Conservation (phyloP, 2,113 vertebrate genomes). For the Salvelinus fontinalis region DNA sequence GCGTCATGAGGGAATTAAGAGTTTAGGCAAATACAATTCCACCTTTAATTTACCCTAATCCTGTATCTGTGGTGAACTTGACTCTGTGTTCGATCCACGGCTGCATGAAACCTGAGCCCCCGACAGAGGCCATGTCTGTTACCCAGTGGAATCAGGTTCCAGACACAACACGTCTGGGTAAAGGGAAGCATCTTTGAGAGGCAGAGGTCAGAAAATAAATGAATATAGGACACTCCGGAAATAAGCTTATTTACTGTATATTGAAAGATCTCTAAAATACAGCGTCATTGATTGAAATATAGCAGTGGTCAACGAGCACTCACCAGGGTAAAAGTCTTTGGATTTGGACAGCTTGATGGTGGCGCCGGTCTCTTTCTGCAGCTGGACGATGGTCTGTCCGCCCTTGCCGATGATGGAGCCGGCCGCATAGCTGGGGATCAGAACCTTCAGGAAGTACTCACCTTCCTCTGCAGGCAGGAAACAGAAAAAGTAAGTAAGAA, state of each 20-base stretch:
- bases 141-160: constrained; percentile 30
- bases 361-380: constrained; percentile 92
- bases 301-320: constrained; percentile 41
- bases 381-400: constrained; percentile 92
- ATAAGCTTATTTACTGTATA: too few species aligned
- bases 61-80: constrained; percentile 21
- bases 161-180: constrained; percentile 7
- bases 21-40: constrained; percentile 56
- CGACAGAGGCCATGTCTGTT: constrained; percentile 41
- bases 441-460: constrained; percentile 93
- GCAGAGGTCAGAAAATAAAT: too few species aligned
- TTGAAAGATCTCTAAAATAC: not conserved
- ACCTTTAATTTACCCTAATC: constrained; percentile 47
- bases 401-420: constrained; percentile 95
- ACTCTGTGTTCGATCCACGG: not conserved
- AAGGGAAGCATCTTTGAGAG: not conserved
- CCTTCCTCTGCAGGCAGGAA: constrained; percentile 85
- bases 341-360: constrained; percentile 97
- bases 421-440: constrained; percentile 93
- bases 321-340: constrained; percentile 96
- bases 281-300: not conserved
- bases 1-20: constrained; percentile 42
- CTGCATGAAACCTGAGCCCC: constrained; percentile 45
- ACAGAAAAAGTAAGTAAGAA: constrained; percentile 32
- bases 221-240: too few species aligned